Base-by-base conservation (phyloP, 2,888 invertebrate genomes). In the Orthonychiurus folsomi region DNA sequence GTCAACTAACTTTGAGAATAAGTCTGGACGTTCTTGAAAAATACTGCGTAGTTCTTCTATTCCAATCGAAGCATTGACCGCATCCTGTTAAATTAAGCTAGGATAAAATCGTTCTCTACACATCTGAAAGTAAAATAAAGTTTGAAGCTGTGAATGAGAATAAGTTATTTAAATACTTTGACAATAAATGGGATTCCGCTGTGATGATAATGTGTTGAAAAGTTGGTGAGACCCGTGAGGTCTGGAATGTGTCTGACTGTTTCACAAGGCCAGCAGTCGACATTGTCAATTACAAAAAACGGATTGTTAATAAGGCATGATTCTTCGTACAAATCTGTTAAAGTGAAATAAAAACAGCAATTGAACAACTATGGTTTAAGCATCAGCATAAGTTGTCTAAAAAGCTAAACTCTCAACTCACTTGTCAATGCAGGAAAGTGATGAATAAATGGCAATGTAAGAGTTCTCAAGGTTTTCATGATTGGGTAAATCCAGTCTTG, bases 191-290 rank as follows among this genome's bases (percentile, higher is more conserved):
- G 84, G 68, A 81, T 80, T 50, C 82, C 84, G 67, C 80, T 78
- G 69, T 82, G 81, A 70, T 75, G 73, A 63, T 75, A 77, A 24
- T 80, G 80, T 61, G 78, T 75, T 66, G 77, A 78, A 59, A 80
- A 78, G 65, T 81, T 80, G 64, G 78, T 79, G 63, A 83, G 81
- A 58, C 82, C 81, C 62, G 83, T 81, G 59, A 88, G 77, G 76
- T 88, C 84, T 61, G 85, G 79, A 50, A 91, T 81, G 73, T 84
- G 84, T 69, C 81, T 82, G 0, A 88, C 82, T 72, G 82, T 79
- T 74, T 85, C 85, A 74, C 91, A 92, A 0, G 90, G 89, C 83
- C 86, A 87, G 75, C 91, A 91, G 75, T 89, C 89, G 81, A 90
- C 85, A 73, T 88, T 87, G n/a, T 82, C 80, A 12, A 89, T 84